Base-by-base conservation (phyloP, 2,113 vertebrate genomes). In the Taxidea taxus region DNA sequence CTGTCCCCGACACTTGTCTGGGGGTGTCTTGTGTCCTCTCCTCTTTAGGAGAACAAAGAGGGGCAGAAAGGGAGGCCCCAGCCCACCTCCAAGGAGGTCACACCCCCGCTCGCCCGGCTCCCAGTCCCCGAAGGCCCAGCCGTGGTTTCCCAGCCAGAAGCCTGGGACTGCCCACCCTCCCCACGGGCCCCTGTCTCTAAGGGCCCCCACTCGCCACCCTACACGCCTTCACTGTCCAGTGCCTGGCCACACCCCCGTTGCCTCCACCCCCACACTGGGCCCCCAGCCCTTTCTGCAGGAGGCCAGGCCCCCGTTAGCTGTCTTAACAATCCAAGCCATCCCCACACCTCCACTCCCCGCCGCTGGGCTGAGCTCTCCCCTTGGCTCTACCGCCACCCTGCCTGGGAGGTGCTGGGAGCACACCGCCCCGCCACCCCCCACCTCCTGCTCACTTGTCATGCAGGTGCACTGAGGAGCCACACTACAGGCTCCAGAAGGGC, bases 61-160 rank as follows among this genome's bases (percentile, higher is more conserved):
- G 70, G n/a, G 31, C 31, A 5, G 21, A 6, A 51, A 10, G 27
- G 37, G 42, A 42, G 8, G 18, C 23, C 72, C 37, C 74, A 23
- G 16, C 62, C 49, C 44, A 42, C 74, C 20, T 56, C 74, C 1
- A 4, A 23, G 60, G 47, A 14, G 7, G 13, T 54, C 70, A 47
- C 4, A 6, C 10, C 13, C 72, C 6, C 6, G 11, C 51, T 4
- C 4, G 3, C 9, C 21, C 25, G 6, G 1, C n/a, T 29, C 20
- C 12, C 4, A 64, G 37, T 42, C 81, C 51, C 27, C 34, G 7
- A 7, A 12, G 31, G 70, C 74, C 49, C 29, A 12, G 60, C 9
- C 9, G 12, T 4, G 0, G 11, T 54, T 31, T 11, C 75, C n/a
- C 14, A 39, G 18, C 29, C 0, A 0, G 72, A 54, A 60, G 49